Evolutionary conservation across 1,140 invertebrate species (phyloP).

Genomic region (Thaumatotibia leucotreta): DNA sequence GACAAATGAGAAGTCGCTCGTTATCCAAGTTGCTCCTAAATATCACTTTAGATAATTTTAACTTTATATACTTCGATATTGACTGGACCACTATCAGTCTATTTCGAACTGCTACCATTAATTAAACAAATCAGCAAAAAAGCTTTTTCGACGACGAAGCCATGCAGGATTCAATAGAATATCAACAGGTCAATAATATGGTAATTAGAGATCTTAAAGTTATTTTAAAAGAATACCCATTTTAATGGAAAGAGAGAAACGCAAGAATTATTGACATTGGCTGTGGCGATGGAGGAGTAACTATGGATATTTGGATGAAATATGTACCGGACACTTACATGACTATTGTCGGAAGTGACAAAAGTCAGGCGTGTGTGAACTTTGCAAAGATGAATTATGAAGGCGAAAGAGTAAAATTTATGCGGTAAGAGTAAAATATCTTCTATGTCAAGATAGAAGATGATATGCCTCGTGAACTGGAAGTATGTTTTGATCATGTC

Average conservation of each 20-base stretch:
- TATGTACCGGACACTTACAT: neutral
- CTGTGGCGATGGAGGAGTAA: neutral
- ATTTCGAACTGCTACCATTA: no score
- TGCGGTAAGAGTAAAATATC: no score
- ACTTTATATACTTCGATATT: no score
- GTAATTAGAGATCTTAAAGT: neutral
- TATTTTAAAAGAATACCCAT: neutral
- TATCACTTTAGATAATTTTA: no score
- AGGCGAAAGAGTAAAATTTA: neutral
- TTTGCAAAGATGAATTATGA: neutral
- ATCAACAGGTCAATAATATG: neutral
- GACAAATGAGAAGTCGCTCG: no score
- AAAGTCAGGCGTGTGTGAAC: neutral
- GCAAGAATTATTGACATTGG: neutral
- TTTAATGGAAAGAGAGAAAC: neutral
- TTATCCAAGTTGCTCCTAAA: no score
- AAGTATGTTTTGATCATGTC: neutral
- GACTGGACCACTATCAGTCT: no score
- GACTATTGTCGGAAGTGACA: neutral
- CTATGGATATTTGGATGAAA: neutral
- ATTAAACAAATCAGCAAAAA: no score
- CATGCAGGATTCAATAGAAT: neutral
- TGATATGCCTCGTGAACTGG: neutral
- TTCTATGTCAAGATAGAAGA: neutral
- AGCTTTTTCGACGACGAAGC: no score